phyloP scores from a whole-genome alignment of 2,797 vertebrate species.

The Eulemur albifrons region DNA sequence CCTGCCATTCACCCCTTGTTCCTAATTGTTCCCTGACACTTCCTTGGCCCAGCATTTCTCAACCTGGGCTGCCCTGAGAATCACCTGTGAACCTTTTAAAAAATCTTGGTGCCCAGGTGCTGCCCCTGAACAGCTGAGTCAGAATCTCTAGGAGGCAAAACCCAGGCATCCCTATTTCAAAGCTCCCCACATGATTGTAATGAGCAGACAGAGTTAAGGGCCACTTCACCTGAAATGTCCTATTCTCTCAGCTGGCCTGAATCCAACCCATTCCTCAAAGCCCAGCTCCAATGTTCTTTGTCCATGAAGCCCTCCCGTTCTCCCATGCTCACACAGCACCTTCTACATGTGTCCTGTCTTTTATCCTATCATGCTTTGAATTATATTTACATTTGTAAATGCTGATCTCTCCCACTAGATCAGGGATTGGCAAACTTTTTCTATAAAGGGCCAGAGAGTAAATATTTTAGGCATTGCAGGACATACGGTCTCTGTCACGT shows the following conservation, averaged over 20 bases:
- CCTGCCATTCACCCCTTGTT: background rate
- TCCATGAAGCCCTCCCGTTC: background rate
- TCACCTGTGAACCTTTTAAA: background rate
- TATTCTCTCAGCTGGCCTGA: background rate
- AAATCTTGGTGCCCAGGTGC: background rate
- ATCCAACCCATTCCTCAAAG: background rate
- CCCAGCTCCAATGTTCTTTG: background rate
- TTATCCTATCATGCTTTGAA: background rate
- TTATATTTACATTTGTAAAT: background rate
- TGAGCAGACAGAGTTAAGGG: background rate
- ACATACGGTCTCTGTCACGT: background rate
- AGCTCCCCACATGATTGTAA: background rate
- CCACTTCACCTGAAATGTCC: background rate
- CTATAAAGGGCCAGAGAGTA: background rate
- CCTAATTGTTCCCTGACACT: background rate
- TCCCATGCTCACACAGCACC: background rate
- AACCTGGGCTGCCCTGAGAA: background rate
- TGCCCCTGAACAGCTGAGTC: background rate
- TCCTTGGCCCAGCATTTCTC: background rate
- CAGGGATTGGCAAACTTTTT: background rate
- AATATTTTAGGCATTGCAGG: background rate
- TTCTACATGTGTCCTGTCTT: background rate
- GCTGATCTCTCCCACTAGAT: background rate
- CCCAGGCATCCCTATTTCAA: background rate
- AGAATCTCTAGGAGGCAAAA: background rate